A percentile compares a stretch with the other conserved stretches of the same genome.
phyloP scores from a whole-genome alignment of 2,797 vertebrate species.

The Pangasius sanitwongsei region DNA sequence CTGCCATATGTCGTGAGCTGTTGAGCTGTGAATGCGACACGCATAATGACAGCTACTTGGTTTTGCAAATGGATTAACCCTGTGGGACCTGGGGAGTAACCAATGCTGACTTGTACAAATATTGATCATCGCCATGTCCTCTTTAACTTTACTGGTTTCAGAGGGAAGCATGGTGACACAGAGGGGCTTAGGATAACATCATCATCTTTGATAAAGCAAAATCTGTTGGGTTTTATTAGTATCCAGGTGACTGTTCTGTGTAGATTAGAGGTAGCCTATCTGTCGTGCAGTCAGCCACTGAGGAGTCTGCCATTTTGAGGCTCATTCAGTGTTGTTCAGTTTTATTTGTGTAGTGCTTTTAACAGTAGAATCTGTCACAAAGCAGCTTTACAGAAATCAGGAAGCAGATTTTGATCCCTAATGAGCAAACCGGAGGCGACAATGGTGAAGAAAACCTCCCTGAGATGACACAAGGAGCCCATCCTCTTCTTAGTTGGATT shows the following conservation, averaged over 20 bases:
- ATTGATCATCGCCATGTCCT: constrained; percentile 73
- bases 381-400: neutral
- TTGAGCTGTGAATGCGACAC: constrained; percentile 67
- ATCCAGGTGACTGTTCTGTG: neutral
- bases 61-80: constrained; percentile 78
- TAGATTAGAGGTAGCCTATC: neutral
- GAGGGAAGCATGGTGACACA: constrained; percentile 35
- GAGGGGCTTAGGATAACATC: constrained; percentile 24
- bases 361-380: neutral
- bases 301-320: neutral
- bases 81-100: constrained; percentile 73
- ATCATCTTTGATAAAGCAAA: constrained; percentile 17
- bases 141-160: constrained; percentile 51
- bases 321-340: neutral
- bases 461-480: neutral
- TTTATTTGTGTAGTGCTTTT: neutral
- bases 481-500: neutral
- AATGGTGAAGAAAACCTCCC: neutral
- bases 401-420: neutral
- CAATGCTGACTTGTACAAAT: constrained; percentile 79
- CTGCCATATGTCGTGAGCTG: constrained; percentile 70
- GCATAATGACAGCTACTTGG: constrained; percentile 61
- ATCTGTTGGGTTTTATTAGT: constrained; percentile 12
- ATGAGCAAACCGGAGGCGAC: neutral
- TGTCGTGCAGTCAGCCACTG: too few species aligned